These are phyloP conservation scores for Mimachlamys varia DNA, from an alignment of 2,888 invertebrate genomes.

Conservation along the genomic window DNA sequence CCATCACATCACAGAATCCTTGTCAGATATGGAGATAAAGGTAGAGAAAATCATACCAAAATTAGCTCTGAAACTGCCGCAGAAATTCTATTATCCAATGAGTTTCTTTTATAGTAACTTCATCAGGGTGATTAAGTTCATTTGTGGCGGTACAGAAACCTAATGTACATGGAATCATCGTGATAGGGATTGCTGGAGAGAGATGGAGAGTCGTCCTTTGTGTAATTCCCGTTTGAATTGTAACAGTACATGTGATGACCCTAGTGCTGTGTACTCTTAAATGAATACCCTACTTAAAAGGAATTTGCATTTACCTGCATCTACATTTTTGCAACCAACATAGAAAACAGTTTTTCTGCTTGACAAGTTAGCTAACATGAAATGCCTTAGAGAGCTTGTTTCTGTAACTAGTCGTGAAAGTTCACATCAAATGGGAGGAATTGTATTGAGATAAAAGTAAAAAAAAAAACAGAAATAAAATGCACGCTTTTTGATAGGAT, in stretches of 20 bases:
- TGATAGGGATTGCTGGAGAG: not conserved
- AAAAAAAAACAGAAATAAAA: not conserved
- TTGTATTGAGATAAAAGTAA: conserved; percentile 21
- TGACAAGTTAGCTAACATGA: not conserved
- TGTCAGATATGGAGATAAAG: too few relatives aligned
- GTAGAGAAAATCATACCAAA: not conserved
- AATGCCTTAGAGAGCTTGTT: not conserved
- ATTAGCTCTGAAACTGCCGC: not conserved
- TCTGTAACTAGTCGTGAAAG: not conserved
- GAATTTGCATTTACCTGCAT: conserved; percentile 19
- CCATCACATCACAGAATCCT: too few relatives aligned
- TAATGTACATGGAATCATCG: not conserved
- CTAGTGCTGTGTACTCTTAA: not conserved
- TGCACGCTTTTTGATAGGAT: not conserved
- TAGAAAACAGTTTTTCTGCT: not conserved
- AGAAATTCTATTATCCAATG: not conserved
- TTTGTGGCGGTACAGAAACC: not conserved
- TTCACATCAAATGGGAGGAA: not conserved
- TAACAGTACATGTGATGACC: not conserved
- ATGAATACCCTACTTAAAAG: not conserved
- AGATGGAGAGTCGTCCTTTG: too few relatives aligned
- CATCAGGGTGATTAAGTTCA: not conserved
- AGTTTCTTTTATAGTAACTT: not conserved
- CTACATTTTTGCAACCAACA: not conserved
- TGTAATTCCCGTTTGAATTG: not conserved